Evolutionary conservation across 2,888 invertebrate genomes (phyloP), one percentile per base, ranked within the genome.

Genomic region (Phalangium opilio): DNA sequence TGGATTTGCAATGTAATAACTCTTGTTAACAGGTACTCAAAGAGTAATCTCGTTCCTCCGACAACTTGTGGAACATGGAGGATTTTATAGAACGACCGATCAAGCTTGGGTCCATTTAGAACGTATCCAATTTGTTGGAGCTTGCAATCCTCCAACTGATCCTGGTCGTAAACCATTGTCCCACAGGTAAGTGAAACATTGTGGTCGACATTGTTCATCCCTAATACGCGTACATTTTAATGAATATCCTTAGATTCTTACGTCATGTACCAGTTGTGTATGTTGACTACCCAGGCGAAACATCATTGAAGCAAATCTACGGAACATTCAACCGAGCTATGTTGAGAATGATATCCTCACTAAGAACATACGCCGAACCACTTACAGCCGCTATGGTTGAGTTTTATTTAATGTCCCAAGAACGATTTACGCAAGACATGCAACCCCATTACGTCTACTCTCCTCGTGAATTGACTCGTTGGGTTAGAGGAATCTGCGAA

Each of bases 371-470:
- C 66, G 87, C 96, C 1, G 96, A 95, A 63, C 89, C 96, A 1
- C 72, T 98, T 38, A 99, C 98, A 1, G 87, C 86, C 62, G 95
- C 98, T 2, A 99, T 99, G 98, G 98, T 98, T 11, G 91, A 93
- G 64, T 86, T 98, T 65, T 98, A 96, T 71, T 74, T 96, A 45
- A 78, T 83, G 5, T 95, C 95, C 4, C 96, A 98, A 71, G 96
- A 96, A 66, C 75, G 83, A 45, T 99, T 98, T 68, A 98, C 98
- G 1, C 96, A 96, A 69, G 98, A 98, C 68, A 96, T 96, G 90
- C 98, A 99, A 67, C 98, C 98, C 1, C 98, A 99, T 69, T 98
- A 99, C 67, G 95, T 99, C 0, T 98, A 99, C 72, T 95, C 95
- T 48, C 98, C 98, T 10, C 67, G 73, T 60, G 98, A 98, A 71